Conservation (phyloP, 2,113 vertebrate genomes). For the Madoqua kirkii region DNA sequence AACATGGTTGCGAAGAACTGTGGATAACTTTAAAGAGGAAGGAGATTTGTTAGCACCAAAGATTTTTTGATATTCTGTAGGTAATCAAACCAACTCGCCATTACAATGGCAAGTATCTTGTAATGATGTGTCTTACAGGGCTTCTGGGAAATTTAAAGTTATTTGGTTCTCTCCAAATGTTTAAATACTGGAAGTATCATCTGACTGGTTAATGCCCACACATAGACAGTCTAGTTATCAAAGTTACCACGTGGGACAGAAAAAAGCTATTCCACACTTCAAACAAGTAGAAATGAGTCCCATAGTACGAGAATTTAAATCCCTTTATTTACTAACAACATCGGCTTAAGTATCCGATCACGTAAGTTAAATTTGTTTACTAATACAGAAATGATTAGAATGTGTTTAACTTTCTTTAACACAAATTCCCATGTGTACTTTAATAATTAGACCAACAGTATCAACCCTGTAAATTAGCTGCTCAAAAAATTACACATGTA, state of each 20-base stretch:
- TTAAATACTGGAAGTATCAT: neutral
- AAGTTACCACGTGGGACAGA: neutral
- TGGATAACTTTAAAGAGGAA: neutral
- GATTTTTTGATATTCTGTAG: neutral
- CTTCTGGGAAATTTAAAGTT: neutral
- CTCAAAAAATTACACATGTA: neutral
- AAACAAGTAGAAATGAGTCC: neutral
- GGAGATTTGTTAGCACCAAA: neutral
- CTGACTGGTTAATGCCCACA: neutral
- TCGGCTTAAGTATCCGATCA: neutral
- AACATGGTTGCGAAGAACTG: neutral
- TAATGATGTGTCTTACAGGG: neutral
- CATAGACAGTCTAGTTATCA: neutral
- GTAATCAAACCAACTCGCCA: neutral
- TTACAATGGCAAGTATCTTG: neutral
- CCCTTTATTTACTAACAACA: neutral
- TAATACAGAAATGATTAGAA: neutral
- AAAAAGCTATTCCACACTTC: neutral
- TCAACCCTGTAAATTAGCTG: neutral
- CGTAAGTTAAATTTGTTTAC: neutral
- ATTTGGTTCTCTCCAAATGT: neutral
- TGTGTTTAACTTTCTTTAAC: neutral
- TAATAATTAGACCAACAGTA: neutral
- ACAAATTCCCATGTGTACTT: neutral
- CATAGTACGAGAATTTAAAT: neutral